A percentile compares a stretch with the other conserved stretches of the same genome.
Conservation (phyloP, 1,140 invertebrate species). For the Papilio aristodemus region DNA sequence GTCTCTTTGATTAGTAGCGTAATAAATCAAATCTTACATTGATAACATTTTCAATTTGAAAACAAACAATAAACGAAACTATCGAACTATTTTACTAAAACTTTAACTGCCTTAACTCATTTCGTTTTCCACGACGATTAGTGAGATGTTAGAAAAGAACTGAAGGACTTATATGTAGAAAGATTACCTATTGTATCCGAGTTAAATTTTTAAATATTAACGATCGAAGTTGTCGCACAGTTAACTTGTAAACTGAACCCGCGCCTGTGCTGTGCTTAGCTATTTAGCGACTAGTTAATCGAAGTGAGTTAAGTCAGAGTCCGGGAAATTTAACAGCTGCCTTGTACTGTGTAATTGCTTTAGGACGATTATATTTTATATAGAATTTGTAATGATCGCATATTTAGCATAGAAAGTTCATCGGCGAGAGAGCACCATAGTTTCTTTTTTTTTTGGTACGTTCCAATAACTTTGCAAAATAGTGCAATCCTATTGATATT, state of each 20-base stretch:
- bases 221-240: background rate
- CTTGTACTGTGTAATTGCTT: conserved; percentile 72
- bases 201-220: background rate
- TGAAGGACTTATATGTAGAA: conserved; percentile 13
- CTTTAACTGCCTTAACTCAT: conserved; percentile 46
- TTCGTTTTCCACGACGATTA: conserved; percentile 40
- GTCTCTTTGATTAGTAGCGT: conserved; percentile 2
- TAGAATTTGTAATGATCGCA: conserved; percentile 61
- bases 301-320: conserved; percentile 62
- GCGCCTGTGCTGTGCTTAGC: conserved; percentile 24
- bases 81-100: conserved; percentile 5
- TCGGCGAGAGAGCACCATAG: conserved; percentile 77
- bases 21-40: conserved; percentile 12
- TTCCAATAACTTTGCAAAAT: conserved; percentile 74
- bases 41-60: conserved; percentile 8
- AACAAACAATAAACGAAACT: conserved; percentile 9
- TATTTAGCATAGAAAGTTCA: conserved; percentile 78
- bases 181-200: background rate
- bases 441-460: conserved; percentile 74
- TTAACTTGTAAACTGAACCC: conserved; percentile 20
- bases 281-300: conserved; percentile 43
- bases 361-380: conserved; percentile 65
- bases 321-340: conserved; percentile 59
- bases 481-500: conserved; percentile 79
- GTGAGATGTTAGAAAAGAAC: conserved; percentile 42